Conservation (phyloP, 2,113 vertebrate species). For the Bolborhynchus lineola region DNA sequence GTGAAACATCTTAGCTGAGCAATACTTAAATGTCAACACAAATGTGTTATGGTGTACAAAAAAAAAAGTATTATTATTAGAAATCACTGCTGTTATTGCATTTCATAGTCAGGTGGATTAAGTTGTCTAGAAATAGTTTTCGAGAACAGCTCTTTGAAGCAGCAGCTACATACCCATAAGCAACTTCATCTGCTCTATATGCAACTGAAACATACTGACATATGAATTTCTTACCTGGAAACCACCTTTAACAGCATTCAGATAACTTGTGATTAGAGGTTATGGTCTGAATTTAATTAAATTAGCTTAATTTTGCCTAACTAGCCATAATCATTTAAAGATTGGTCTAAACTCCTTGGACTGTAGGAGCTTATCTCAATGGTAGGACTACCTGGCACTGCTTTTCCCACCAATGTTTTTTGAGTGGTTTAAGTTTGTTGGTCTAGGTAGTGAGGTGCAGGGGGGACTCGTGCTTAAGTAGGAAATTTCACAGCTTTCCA, state of each 20-base stretch:
- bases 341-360: background rate
- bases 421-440: background rate
- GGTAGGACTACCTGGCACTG: background rate
- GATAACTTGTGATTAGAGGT: background rate
- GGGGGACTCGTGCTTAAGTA: background rate
- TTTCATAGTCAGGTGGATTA: slow-evolving; percentile 21
- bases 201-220: background rate
- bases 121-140: background rate
- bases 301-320: background rate
- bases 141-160: background rate
- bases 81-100: slow-evolving; percentile 20
- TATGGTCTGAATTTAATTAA: background rate
- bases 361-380: background rate
- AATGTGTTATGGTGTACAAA: background rate
- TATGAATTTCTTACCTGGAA: background rate
- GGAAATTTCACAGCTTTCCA: background rate
- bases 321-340: background rate
- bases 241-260: background rate
- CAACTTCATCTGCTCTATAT: background rate
- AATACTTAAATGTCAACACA: slow-evolving; percentile 20
- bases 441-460: background rate
- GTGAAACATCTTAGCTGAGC: slow-evolving; percentile 7
- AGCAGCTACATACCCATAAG: fast-evolving
- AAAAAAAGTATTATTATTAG: slow-evolving; percentile 17
- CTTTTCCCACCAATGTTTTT: background rate